These are phyloP conservation scores for Falco rusticolus DNA, from an alignment of 2,797 vertebrate species.

Conservation along the genomic window DNA sequence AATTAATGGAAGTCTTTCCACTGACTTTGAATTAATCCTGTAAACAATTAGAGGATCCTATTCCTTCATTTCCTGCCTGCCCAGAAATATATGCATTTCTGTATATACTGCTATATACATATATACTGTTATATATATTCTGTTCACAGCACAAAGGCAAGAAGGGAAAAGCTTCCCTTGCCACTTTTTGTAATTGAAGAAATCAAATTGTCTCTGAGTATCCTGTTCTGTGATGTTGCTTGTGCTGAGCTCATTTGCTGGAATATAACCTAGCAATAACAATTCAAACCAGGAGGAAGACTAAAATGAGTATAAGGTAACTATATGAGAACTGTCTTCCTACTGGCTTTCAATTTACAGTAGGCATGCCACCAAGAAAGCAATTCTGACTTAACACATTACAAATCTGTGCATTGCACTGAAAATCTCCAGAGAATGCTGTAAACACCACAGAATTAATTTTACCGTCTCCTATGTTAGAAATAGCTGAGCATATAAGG, in stretches of 20 bases:
- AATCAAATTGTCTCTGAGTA: conserved; percentile 23
- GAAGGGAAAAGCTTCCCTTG: not conserved
- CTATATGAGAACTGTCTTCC: not conserved
- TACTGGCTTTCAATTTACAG: conserved; percentile 9
- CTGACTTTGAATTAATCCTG: not conserved
- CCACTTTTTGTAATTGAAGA: not conserved
- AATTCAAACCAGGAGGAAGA: not conserved
- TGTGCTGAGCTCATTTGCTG: not conserved
- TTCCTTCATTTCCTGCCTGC: not conserved
- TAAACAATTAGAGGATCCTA: not conserved
- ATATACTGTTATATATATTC: too few species aligned
- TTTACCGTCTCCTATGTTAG: not conserved
- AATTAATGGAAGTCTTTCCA: not conserved
- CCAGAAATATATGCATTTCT: not conserved
- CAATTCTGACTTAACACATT: not conserved
- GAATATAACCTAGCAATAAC: not conserved
- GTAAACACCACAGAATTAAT: not conserved
- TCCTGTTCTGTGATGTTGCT: not conserved
- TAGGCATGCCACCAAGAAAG: not conserved
- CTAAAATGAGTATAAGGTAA: not conserved
- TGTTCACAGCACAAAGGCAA: not conserved
- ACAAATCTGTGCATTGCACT: not conserved
- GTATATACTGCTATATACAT: too few species aligned
- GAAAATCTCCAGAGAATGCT: not conserved
- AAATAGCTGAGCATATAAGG: not conserved